phyloP scores from a whole-genome alignment of 2,888 invertebrate genomes.

The Hirudinaria manillensis region DNA sequence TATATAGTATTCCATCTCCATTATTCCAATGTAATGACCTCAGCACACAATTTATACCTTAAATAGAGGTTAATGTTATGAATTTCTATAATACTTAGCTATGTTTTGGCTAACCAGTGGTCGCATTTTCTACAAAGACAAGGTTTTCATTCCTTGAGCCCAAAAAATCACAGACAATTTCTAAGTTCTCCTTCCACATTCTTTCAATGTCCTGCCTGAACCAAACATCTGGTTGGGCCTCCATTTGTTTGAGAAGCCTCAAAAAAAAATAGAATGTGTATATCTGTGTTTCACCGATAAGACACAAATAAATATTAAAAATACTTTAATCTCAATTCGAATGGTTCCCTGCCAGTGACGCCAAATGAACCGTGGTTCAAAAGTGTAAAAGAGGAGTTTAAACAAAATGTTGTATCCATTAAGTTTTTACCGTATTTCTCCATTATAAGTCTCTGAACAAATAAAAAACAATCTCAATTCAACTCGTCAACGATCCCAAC shows the following conservation, averaged over 20 bases:
- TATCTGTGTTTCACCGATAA: no score
- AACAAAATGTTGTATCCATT: constrained; percentile 26
- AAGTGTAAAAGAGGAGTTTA: constrained; percentile 26
- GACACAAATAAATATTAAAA: no score
- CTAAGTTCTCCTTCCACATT: constrained; percentile 23
- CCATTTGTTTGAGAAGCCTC: constrained; percentile 34
- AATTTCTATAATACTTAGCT: neutral
- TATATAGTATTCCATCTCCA: constrained; percentile 36
- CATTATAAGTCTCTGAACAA: neutral
- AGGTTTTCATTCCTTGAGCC: constrained; percentile 32
- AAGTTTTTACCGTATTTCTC: constrained; percentile 24
- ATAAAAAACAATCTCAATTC: no score
- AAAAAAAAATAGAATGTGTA: neutral
- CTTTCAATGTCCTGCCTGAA: constrained; percentile 17
- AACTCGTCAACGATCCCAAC: no score
- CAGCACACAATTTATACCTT: constrained; percentile 34
- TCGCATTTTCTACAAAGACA: constrained; percentile 35
- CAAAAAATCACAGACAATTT: constrained; percentile 29
- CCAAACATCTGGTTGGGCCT: constrained; percentile 33
- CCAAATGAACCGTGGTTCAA: constrained; percentile 37
- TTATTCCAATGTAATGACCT: constrained; percentile 30
- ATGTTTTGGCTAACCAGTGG: constrained; percentile 33
- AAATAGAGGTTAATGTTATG: neutral
- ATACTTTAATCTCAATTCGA: constrained; percentile 30
- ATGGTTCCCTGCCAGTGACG: constrained; percentile 20